Evolutionary conservation across 2,797 vertebrate species (phyloP).

Genomic region (Acrocephalus scirpaceus): DNA sequence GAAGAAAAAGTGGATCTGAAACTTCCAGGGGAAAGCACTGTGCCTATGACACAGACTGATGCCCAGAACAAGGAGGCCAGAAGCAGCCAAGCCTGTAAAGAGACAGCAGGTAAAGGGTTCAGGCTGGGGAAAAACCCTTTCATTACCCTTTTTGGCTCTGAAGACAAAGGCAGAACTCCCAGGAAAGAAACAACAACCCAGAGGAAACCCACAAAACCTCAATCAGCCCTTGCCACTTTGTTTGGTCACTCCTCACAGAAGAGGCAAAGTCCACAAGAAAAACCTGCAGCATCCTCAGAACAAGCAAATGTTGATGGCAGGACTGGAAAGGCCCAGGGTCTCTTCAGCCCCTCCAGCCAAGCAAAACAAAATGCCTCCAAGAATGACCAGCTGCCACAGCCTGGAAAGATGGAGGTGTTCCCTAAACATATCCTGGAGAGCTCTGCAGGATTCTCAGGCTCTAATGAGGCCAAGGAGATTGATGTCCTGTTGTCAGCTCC

Average conservation of each 20-base stretch:
- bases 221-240: constrained; percentile 41
- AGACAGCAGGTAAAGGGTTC: neutral
- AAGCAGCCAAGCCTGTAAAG: neutral
- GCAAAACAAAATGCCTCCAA: neutral
- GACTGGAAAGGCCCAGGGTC: neutral
- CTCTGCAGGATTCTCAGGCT: neutral
- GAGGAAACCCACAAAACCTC: constrained; percentile 2
- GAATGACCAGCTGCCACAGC: neutral
- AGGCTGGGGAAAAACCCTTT: neutral
- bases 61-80: neutral
- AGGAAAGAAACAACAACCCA: neutral
- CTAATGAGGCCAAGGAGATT: neutral
- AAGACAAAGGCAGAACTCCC: neutral
- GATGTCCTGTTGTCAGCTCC: neutral
- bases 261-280: neutral
- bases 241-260: constrained; percentile 46
- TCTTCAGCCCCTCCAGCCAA: neutral
- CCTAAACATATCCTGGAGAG: neutral
- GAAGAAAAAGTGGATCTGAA: neutral
- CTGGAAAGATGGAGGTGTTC: neutral
- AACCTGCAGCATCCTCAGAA: neutral
- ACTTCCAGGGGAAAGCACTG: neutral
- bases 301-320: neutral
- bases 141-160: constrained; percentile 6
- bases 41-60: neutral